phyloP scores from a whole-genome alignment of 1,140 invertebrate species.

The Tetraneura akinire region DNA sequence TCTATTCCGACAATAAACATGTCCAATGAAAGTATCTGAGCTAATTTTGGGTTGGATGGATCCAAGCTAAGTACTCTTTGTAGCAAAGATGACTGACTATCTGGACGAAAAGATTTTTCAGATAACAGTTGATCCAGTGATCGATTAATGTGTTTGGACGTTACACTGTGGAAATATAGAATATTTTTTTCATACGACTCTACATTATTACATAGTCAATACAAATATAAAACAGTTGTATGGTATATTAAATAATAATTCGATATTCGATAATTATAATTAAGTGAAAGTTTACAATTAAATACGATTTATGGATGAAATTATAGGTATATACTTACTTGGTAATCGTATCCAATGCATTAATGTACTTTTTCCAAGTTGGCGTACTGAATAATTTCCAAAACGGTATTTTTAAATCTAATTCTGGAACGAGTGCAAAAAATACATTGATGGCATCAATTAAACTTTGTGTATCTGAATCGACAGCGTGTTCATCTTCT shows the following conservation, averaged over 20 bases:
- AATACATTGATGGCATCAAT: constrained; percentile 78
- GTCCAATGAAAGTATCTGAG: constrained; percentile 77
- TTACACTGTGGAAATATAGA: constrained; percentile 61
- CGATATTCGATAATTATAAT: too few relatives aligned
- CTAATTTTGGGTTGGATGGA: constrained; percentile 68
- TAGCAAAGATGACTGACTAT: constrained; percentile 65
- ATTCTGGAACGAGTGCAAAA: constrained; percentile 75
- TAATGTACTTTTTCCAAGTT: constrained; percentile 73
- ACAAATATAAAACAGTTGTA: too few relatives aligned
- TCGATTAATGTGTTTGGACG: constrained; percentile 65
- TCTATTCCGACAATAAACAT: constrained; percentile 85
- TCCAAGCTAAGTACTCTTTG: constrained; percentile 66
- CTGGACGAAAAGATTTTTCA: constrained; percentile 59
- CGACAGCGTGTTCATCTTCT: constrained; percentile 61
- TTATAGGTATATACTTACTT: constrained; percentile 62
- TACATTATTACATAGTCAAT: too few relatives aligned
- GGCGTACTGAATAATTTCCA: constrained; percentile 79
- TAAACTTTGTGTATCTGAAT: constrained; percentile 70
- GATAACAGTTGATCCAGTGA: constrained; percentile 60
- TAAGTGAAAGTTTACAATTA: too few relatives aligned
- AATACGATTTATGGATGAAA: too few relatives aligned
- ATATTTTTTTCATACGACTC: too few relatives aligned
- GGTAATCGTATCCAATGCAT: constrained; percentile 68
- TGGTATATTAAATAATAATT: too few relatives aligned
- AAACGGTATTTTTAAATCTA: constrained; percentile 77